Conservation (phyloP, 2,888 invertebrate genomes). For the Pedicia rivosa region DNA sequence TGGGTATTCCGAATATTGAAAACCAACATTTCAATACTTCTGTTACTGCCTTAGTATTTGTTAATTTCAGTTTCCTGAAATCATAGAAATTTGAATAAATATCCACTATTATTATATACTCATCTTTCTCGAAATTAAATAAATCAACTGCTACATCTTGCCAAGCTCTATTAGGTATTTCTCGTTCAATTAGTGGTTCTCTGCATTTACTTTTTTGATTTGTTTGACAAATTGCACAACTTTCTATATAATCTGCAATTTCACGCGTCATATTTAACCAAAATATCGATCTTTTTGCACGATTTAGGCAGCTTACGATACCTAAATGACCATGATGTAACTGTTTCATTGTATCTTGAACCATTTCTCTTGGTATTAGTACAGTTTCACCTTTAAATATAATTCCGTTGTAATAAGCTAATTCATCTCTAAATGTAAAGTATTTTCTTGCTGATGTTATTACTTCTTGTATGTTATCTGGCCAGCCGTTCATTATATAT, state of each 20-base stretch:
- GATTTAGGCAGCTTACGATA: slow-evolving; percentile 9
- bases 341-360: background rate
- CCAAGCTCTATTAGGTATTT: background rate
- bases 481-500: too few relatives aligned
- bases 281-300: slow-evolving; percentile 11
- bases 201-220: slow-evolving; percentile 8
- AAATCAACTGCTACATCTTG: background rate
- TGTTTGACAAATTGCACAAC: slow-evolving; percentile 10
- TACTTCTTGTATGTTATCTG: slow-evolving; percentile 10
- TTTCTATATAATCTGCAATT: slow-evolving; percentile 9
- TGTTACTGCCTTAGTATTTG: background rate
- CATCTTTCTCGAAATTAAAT: slow-evolving; percentile 12
- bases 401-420: background rate
- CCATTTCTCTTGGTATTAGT: background rate
- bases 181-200: slow-evolving; percentile 3
- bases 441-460: background rate
- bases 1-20: slow-evolving; percentile 11
- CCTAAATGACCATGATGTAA: background rate
- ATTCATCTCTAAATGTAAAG: background rate
- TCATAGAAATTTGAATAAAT: slow-evolving; percentile 13
- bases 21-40: slow-evolving; percentile 12
- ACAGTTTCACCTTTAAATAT: background rate
- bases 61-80: too few relatives aligned
- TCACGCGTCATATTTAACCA: slow-evolving; percentile 11
- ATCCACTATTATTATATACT: slow-evolving; percentile 16